Base-by-base conservation (phyloP, 2,797 vertebrate genomes). In the Malacoraja senta region DNA sequence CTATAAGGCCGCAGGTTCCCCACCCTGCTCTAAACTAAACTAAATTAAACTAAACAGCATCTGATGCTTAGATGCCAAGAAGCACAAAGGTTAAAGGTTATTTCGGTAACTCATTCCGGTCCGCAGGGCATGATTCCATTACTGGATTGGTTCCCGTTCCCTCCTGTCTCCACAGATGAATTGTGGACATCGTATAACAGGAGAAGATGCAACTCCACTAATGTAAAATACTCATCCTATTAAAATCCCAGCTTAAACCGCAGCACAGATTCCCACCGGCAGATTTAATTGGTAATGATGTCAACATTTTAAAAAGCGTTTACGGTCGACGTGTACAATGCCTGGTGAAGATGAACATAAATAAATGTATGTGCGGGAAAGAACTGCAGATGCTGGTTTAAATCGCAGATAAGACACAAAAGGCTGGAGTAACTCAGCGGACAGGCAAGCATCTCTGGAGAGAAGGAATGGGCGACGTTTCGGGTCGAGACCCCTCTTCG, bases 201-300 rank as follows among this genome's bases (percentile, higher is more conserved):
- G 71, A 44, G 2, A 71, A 10, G 68, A 29, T 68, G 3, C 88
- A 91, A 26, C 44, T 13, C 19, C 15, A 74, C 38, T 1, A 10
- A 9, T 24, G 38, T n/a, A 29, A 76, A 53, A 92, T 92, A 71
- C 7, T 76, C 68, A 74, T 53, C 35, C 65, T 44, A 53, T 76
- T 92, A 76, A 74, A 88, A 76, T 53, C 26, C 13, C 90, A 29
- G 24, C 44, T 92, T 76, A n/a, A 92, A 72, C 29, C 72, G 72
- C 35, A 58, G 71, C 90, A 29, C 35, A 58, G 15, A 29, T 74
- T 76, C 90, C 71, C 90, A 92, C 90, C 29, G 90, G 71, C 38
- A 76, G n/a, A 92, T 58, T 92, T 74, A 92, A 92, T 92, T 92
- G 72, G 38, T 13, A 29, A 53, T 92, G 44, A 15, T 9, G 72